Conservation (phyloP, 2,888 invertebrate genomes). For the Drosophila paramelanica region DNA sequence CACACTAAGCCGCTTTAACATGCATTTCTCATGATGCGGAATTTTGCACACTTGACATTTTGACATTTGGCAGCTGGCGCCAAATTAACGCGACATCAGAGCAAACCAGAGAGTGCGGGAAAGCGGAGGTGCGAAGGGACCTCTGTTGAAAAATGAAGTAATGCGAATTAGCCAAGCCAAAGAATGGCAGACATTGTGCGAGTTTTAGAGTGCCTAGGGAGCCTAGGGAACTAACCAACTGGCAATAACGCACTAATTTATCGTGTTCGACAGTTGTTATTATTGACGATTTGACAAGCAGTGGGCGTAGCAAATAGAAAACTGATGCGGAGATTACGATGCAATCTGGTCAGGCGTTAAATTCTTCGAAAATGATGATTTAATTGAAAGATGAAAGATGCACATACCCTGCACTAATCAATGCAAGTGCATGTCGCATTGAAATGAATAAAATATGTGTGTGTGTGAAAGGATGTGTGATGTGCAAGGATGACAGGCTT, state of each 20-base stretch:
- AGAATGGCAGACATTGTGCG: constrained; percentile 3
- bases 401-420: constrained; percentile 9
- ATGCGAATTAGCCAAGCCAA: constrained; percentile 30
- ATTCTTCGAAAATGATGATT: constrained; percentile 36
- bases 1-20: constrained; percentile 37
- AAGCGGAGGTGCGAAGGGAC: not conserved
- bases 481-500: constrained; percentile 4
- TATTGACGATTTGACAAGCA: constrained; percentile 30
- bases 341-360: constrained; percentile 37
- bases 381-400: constrained; percentile 68
- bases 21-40: constrained; percentile 77
- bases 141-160: constrained; percentile 53
- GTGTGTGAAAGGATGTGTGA: not conserved
- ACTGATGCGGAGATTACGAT: constrained; percentile 6
- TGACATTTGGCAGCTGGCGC: constrained; percentile 76
- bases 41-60: constrained; percentile 78
- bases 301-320: constrained; percentile 17
- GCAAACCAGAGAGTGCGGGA: not conserved
- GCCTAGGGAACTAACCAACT: constrained; percentile 32
- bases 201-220: not conserved
- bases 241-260: constrained; percentile 57
- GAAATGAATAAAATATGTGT: constrained; percentile 34
- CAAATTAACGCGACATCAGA: constrained; percentile 70
- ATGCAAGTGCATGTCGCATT: constrained; percentile 22
- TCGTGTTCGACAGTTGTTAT: constrained; percentile 70